Evolutionary conservation across 2,797 vertebrate species (phyloP).

Genomic region (Xerus rutilus): DNA sequence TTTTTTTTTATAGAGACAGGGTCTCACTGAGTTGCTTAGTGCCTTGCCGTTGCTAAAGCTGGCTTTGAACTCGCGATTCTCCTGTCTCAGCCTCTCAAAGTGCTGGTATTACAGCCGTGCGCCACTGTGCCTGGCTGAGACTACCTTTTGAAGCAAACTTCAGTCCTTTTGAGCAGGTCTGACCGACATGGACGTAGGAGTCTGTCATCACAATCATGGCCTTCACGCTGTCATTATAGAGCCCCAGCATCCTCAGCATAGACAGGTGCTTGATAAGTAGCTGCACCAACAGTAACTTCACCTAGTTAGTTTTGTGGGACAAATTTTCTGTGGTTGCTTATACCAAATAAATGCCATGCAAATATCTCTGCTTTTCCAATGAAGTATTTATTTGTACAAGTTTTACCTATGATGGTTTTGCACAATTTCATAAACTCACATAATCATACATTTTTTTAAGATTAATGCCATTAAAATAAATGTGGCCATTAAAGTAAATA

Average conservation of each 20-base stretch:
- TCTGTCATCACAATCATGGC: not conserved
- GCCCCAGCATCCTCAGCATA: not conserved
- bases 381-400: not conserved
- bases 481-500: not conserved
- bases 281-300: not conserved
- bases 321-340: slow-evolving; percentile 46
- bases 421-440: not conserved
- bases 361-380: slow-evolving; percentile 50
- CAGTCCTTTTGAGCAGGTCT: not conserved
- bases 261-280: not conserved
- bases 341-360: slow-evolving; percentile 23
- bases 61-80: too few species aligned
- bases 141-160: not conserved
- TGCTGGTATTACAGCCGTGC: too few species aligned
- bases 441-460: not conserved
- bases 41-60: too few species aligned
- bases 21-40: too few species aligned
- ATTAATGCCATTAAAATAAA: too few species aligned
- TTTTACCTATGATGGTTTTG: not conserved
- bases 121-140: too few species aligned
- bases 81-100: too few species aligned
- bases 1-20: too few species aligned
- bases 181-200: accelerated
- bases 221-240: not conserved
- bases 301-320: slow-evolving; percentile 57